Evolutionary conservation across 2,797 vertebrate species (phyloP).

Genomic region (Staurois parvus): DNA sequence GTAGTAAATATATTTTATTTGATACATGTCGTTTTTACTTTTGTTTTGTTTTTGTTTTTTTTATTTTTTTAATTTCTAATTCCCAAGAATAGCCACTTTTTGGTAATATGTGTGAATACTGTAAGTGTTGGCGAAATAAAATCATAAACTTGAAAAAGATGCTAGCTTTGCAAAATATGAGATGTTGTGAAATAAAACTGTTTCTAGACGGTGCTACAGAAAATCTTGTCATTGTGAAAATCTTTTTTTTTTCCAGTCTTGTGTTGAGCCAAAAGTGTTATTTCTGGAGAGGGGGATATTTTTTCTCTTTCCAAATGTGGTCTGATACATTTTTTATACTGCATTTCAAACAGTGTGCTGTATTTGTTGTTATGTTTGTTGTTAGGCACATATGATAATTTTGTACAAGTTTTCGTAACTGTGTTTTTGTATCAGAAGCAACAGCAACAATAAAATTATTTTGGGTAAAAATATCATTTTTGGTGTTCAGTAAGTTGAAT

Average conservation of each 20-base stretch:
- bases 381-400: slow-evolving; percentile 57
- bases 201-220: slow-evolving; percentile 65
- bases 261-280: slow-evolving; percentile 67
- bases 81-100: slow-evolving; percentile 75
- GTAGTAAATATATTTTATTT: slow-evolving; percentile 45
- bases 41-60: slow-evolving; percentile 61
- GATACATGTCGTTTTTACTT: slow-evolving; percentile 45
- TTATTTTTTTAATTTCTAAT: slow-evolving; percentile 46
- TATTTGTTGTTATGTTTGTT: slow-evolving; percentile 47
- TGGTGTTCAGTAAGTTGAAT: slow-evolving; percentile 5
- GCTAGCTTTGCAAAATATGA: slow-evolving; percentile 58
- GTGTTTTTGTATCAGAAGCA: slow-evolving; percentile 79
- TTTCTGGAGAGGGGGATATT: slow-evolving; percentile 43
- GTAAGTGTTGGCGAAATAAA: slow-evolving; percentile 75
- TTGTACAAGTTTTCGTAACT: slow-evolving; percentile 63
- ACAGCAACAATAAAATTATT: slow-evolving; percentile 92
- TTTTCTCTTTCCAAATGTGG: slow-evolving; percentile 63
- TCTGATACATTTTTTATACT: slow-evolving; percentile 57
- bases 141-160: slow-evolving; percentile 85
- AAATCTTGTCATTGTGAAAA: slow-evolving; percentile 29
- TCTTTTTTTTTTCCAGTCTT: slow-evolving; percentile 58
- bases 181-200: slow-evolving; percentile 65
- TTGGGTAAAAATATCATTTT: slow-evolving; percentile 79
- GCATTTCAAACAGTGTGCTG: slow-evolving; percentile 66
- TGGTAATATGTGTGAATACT: slow-evolving; percentile 77